A percentile compares a stretch with the other conserved stretches of the same genome.
Conservation (phyloP, 1,140 invertebrate genomes). For the Platorchestia sp. region DNA sequence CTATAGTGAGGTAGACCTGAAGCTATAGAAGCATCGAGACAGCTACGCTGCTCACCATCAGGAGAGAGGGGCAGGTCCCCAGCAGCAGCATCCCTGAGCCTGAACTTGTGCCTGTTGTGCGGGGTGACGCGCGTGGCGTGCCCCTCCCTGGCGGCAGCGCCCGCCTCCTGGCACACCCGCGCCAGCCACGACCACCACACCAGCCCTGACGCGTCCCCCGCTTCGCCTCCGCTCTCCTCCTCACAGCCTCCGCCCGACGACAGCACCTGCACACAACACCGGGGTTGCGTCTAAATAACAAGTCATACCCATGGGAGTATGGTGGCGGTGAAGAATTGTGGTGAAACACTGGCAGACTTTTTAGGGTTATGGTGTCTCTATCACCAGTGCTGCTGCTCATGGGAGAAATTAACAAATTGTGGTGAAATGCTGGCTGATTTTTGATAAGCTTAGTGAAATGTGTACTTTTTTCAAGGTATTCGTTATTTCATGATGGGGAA, state of each 20-base stretch:
- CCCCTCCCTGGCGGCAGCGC: slow-evolving; percentile 26
- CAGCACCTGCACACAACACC: background rate
- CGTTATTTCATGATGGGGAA: background rate
- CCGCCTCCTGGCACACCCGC: slow-evolving; percentile 29
- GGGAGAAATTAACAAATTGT: background rate
- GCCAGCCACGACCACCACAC: slow-evolving; percentile 52
- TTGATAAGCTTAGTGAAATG: background rate
- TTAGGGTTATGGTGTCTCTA: no score
- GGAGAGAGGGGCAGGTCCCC: background rate
- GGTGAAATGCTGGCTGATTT: background rate
- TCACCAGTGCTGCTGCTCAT: no score
- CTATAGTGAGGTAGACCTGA: no score
- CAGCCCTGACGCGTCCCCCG: background rate
- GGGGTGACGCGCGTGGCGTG: slow-evolving; percentile 33
- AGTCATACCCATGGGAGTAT: no score
- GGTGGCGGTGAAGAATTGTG: no score
- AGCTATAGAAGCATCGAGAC: no score
- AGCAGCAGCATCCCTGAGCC: slow-evolving; percentile 36
- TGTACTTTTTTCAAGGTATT: background rate
- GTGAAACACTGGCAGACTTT: no score
- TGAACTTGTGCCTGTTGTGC: slow-evolving; percentile 45
- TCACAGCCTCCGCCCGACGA: background rate
- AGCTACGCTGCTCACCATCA: background rate
- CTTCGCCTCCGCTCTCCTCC: background rate
- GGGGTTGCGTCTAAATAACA: background rate